phyloP scores from a whole-genome alignment of 1,140 invertebrate species.

The Neodiprion fabricii region DNA sequence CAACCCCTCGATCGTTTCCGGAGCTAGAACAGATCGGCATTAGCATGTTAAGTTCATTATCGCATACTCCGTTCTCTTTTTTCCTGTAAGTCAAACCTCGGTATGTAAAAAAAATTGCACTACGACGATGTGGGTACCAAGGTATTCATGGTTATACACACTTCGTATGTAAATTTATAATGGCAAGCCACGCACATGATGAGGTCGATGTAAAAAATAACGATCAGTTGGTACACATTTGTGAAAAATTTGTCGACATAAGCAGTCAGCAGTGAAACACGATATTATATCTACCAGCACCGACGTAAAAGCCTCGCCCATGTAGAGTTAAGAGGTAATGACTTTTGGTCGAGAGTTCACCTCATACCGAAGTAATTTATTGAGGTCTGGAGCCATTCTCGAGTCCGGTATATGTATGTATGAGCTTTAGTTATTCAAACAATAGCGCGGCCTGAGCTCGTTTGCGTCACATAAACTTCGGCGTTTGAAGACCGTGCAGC shows the following conservation, averaged over 20 bases:
- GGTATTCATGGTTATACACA: no score
- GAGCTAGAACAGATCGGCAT: not conserved
- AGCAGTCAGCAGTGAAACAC: no score
- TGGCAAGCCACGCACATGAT: no score
- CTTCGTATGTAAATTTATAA: no score
- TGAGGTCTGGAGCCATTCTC: not conserved
- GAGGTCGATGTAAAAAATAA: no score
- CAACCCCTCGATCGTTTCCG: not conserved
- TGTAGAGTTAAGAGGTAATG: not conserved
- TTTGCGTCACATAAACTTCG: slow-evolving; percentile 12
- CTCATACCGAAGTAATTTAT: slow-evolving; percentile 5
- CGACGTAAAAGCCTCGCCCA: not conserved
- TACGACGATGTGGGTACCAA: no score
- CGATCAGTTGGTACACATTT: no score
- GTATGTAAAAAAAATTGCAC: no score
- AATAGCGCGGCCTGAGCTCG: not conserved
- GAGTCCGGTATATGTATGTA: not conserved
- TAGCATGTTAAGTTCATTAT: not conserved
- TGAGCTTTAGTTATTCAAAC: slow-evolving; percentile 12
- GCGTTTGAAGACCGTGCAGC: not conserved
- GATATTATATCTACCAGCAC: no score
- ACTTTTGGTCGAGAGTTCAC: not conserved
- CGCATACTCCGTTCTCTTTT: not conserved
- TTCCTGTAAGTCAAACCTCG: no score
- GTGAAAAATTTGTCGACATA: no score